phyloP scores from a whole-genome alignment of 2,888 invertebrate genomes.

The Axea sp. region DNA sequence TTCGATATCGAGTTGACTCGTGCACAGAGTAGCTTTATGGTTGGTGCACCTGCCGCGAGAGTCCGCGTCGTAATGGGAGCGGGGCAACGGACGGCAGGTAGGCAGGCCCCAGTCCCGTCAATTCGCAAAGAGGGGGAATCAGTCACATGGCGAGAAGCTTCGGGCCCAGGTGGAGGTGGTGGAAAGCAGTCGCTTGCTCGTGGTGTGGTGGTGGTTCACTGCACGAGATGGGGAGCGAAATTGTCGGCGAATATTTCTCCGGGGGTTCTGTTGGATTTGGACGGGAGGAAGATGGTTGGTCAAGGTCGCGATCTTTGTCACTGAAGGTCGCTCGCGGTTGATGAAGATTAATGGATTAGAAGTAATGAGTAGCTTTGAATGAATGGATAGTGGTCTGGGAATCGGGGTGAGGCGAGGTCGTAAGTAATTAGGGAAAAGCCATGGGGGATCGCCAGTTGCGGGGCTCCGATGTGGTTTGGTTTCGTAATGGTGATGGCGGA shows the following conservation, averaged over 20 bases:
- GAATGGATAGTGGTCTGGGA: conserved; percentile 23
- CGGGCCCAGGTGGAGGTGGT: conserved; percentile 61
- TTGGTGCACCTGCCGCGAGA: conserved; percentile 80
- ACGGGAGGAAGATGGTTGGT: conserved; percentile 41
- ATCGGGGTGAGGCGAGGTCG: background rate
- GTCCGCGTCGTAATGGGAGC: conserved; percentile 79
- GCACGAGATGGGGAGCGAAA: conserved; percentile 28
- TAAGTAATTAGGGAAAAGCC: conserved; percentile 27
- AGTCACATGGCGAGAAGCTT: conserved; percentile 78
- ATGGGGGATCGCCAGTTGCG: background rate
- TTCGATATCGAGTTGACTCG: conserved; percentile 56
- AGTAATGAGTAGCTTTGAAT: conserved; percentile 40
- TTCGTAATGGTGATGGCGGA: background rate
- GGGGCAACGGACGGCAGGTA: conserved; percentile 79
- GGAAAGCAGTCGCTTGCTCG: conserved; percentile 32
- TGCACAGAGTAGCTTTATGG: conserved; percentile 76
- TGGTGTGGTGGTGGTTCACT: conserved; percentile 30
- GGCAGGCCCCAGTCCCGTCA: conserved; percentile 78
- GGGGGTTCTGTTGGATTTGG: conserved; percentile 26
- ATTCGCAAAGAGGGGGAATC: conserved; percentile 77
- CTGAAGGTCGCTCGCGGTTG: conserved; percentile 51
- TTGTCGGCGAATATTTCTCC: conserved; percentile 18
- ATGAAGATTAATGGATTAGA: conserved; percentile 55
- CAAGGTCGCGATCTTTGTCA: conserved; percentile 61
- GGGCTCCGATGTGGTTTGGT: conserved; percentile 1